Evolutionary conservation across 2,888 invertebrate species (phyloP), one percentile per base, ranked within the genome.

Genomic region (Ceraclea dissimilis): DNA sequence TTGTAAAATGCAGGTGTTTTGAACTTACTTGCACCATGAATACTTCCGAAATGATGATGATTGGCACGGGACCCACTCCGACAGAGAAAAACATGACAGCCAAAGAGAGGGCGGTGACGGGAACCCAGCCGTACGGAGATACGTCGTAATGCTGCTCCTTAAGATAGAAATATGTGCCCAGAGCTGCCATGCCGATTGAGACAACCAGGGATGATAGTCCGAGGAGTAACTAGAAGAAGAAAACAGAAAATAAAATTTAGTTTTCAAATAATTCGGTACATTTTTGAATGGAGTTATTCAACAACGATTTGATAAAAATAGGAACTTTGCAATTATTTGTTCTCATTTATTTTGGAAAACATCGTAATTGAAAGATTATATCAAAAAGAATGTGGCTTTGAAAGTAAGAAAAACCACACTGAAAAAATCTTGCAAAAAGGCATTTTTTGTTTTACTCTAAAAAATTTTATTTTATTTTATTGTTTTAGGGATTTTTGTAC

Each of bases 191-290:
- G 5, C 63, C 62, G 1, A 66, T 6, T 2, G 58, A 51, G 62
- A 67, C 65, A 5, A 67, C 44, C 2, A 66, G 33, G 5, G 72
- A 71, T 1, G 71, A 72, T 33, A 69, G 52, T 2, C 73, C 62
- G 2, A 78, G 65, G 6, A 78, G 66, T 31, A 67, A 63, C 61
- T 61, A 49, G 39, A 59, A 59, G 2, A 22, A n/a, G n/a, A 26
- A 26, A 26, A 26, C 26, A 26, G 4, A 19, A 44, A 8, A 22
- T 47, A 19, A 46, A 47, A 11, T 31, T 2, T 50, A 26, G n/a
- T 49, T 49, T 6, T n/a, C n/a, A n/a, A n/a, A n/a, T n/a, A n/a
- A n/a, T n/a, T n/a, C n/a, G n/a, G n/a, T n/a, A n/a, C n/a, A n/a
- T n/a, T n/a, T n/a, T n/a, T 33, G 33, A 33, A 33, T 33, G 11